Evolutionary conservation across 2,113 vertebrate species (phyloP), one percentile per base, ranked within the genome.

Genomic region (Corythornis vintsioides): DNA sequence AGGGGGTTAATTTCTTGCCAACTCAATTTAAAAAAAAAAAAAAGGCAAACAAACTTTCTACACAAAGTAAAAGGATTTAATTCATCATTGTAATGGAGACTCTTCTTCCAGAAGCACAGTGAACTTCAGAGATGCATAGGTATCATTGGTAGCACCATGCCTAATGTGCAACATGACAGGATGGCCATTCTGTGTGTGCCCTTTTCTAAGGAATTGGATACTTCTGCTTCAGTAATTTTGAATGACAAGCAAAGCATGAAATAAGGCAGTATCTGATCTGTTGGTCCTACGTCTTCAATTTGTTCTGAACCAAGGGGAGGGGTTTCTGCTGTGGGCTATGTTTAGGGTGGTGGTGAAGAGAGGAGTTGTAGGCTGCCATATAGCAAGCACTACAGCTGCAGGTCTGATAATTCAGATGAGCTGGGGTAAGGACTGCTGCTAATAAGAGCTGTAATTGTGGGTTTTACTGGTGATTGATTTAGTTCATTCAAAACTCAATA

Each of bases 241-340:
- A 60, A 25, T 65, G 26, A 20, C 22, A 20, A 72, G 29, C n/a
- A 28, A 33, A 14, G 4, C 4, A 9, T 7, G 42, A 78, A 66
- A 57, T 15, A 21, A 48, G 81, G 40, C 13, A 56, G 25, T 9
- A 28, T 42, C 43, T 13, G 5, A 6, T 42, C 19, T 3, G 0
- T 64, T 38, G 52, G 72, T 24, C 22, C 19, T 4, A 29, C 42
- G 56, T 33, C 33, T 59, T 67, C 45, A 33, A 9, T 50, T 73
- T 0, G 5, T n/a, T 57, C 42, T 52, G 40, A 71, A 9, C 21
- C 0, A 2, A 33, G 61, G 43, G 59, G 38, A 1, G 0, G 10
- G 11, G 5, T 21, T 73, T 28, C 22, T 18, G 21, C 26, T 7
- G 11, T 24, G 38, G 52, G 26, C 47, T 20, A 11, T 10, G 7